Percentiles rank a stretch among this genome's conserved stretches.
Evolutionary conservation across 2,113 vertebrate species (phyloP).

Genomic region (Coturnix japonica): DNA sequence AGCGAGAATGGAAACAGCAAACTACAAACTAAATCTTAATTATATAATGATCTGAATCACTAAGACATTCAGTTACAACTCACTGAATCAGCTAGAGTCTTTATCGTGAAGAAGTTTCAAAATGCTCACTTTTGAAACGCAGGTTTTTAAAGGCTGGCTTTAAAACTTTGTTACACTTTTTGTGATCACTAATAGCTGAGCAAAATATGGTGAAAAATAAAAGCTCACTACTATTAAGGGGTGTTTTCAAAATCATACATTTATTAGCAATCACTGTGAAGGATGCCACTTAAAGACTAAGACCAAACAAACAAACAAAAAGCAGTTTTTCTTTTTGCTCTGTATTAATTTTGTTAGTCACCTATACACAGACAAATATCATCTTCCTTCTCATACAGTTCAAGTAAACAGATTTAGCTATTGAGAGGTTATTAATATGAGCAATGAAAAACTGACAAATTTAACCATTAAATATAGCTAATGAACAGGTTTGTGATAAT

Average conservation of each 20-base stretch:
- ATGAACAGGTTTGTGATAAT: background rate
- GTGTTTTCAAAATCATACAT: background rate
- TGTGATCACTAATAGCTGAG: background rate
- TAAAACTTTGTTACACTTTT: background rate
- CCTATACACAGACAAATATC: background rate
- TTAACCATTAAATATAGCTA: background rate
- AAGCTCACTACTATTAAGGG: fast-evolving
- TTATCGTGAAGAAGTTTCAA: background rate
- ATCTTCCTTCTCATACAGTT: background rate
- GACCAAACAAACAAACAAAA: background rate
- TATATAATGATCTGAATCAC: background rate
- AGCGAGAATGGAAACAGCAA: background rate
- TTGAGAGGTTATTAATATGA: fast-evolving
- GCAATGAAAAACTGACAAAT: background rate
- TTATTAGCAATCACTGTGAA: background rate
- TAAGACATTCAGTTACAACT: background rate
- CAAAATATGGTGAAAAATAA: background rate
- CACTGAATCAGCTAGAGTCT: background rate
- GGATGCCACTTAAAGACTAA: background rate
- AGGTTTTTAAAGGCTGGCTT: background rate
- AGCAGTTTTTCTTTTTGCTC: background rate
- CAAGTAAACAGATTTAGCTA: background rate
- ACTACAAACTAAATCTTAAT: conserved; percentile 17
- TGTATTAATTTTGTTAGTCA: background rate
- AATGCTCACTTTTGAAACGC: background rate